phyloP scores from a whole-genome alignment of 2,888 invertebrate species.

The Stenolophus ochropezus region DNA sequence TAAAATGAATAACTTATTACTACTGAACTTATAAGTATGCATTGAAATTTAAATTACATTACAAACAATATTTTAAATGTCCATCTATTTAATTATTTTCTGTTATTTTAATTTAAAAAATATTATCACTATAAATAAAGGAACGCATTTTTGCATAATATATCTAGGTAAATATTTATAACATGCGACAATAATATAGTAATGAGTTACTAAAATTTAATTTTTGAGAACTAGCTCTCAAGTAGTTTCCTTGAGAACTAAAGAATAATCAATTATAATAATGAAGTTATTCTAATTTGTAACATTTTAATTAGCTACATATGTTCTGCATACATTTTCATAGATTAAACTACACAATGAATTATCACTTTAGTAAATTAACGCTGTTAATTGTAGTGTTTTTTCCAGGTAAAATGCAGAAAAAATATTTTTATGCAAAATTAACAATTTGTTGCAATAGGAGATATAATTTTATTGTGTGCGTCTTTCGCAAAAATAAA shows the following conservation, averaged over 20 bases:
- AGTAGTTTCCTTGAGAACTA: too few relatives aligned
- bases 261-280: slow-evolving; percentile 29
- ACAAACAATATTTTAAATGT: too few relatives aligned
- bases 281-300: slow-evolving; percentile 25
- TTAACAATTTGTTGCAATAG: not conserved
- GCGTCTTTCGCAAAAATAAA: not conserved
- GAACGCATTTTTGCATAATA: too few relatives aligned
- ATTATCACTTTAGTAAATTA: slow-evolving; percentile 1
- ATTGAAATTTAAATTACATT: too few relatives aligned
- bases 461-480: not conserved
- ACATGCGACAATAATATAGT: too few relatives aligned
- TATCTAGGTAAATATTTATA: too few relatives aligned
- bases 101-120: too few relatives aligned
- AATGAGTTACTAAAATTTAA: slow-evolving; percentile 8
- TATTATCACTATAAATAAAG: too few relatives aligned
- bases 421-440: slow-evolving; percentile 10
- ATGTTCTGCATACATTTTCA: slow-evolving; percentile 13
- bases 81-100: too few relatives aligned
- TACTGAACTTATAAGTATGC: too few relatives aligned
- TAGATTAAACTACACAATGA: slow-evolving; percentile 16
- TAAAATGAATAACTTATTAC: too few relatives aligned
- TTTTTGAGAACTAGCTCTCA: slow-evolving; percentile 17
- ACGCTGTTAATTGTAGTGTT: not conserved
- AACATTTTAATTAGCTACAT: slow-evolving; percentile 14
- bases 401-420: not conserved